Base-by-base conservation (phyloP, 2,113 vertebrate genomes). In the Phaethornis superciliosus region DNA sequence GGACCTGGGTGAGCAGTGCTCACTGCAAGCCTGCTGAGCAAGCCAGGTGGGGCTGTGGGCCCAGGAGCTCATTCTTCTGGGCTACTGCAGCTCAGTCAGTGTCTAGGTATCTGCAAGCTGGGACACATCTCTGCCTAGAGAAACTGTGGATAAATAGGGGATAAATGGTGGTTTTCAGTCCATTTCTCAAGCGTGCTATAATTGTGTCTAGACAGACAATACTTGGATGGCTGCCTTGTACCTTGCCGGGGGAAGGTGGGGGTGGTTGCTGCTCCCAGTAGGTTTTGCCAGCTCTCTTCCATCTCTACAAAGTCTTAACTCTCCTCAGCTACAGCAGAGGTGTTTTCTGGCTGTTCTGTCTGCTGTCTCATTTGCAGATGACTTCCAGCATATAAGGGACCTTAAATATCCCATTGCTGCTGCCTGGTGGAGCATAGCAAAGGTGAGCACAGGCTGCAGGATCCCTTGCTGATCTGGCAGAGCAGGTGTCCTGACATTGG, bases 131-230 rank as follows among this genome's bases (percentile, higher is more conserved):
- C 54, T 33, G 83, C 74, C 55, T 59, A 80, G 64, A 95, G 72
- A 65, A 80, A 33, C 6, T 7, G 46, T 8, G 32, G 58, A 24
- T 12, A 44, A 40, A 52, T 49, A 78, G 47, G 69, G 55, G 42
- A 83, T 74, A 89, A 92, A 71, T 4, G 18, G 33, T 56, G 35
- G 4, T 85, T 91, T 93, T 76, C 70, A 58, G 70, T 69, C 93
- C 62, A 16, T 89, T 94, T 89, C 93, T 95, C 89, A 87, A 78
- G 85, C 6, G 1, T 76, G 89, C 89, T 87, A 62, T 91, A 68
- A 87, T 91, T 64, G 49, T 0, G 81, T 95, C 96, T 91, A 91
- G 89, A 95, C 75, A 91, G 78, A 58, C 74, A 68, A 78, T 12
- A 23, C 79, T 89, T 89, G 90, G 68, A 82, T 74, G 79, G 27